Base-by-base conservation (phyloP, 2,113 vertebrate genomes). In the Amphiprion percula region DNA sequence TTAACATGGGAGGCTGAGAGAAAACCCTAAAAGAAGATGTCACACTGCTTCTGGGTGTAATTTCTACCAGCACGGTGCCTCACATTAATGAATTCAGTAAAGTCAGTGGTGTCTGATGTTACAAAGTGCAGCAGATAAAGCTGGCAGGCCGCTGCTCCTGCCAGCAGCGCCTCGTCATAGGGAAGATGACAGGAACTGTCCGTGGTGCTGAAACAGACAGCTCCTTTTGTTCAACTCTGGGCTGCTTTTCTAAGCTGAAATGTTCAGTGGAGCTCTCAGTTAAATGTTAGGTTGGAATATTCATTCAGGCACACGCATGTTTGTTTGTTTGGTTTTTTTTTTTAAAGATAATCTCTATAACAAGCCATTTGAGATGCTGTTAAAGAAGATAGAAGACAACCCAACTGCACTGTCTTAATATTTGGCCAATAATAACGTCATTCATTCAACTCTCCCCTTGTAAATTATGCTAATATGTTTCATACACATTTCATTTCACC, bases 191-290 rank as follows among this genome's bases (percentile, higher is more conserved):
- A 68, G 88, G 86, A 91, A 80, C 92, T 93, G 84, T 92, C 91
- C 87, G 50, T 77, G 90, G 91, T 90, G 81, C 91, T 91, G 81
- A 90, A 91, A 79, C 71, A 77, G 68, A 79, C 84, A 71, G 80
- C 77, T 75, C 68, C 85, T 90, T 87, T 37, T 88, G 78, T 89
- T 86, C 87, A 26, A 61, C 71, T 82, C 65, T 41, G 55, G 41
- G 59, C 67, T 68, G 21, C 71, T 80, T 83, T 73, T 69, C 53
- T 62, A 56, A 66, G 44, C 55, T 69, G 70, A 69, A 82, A 70
- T 61, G 46, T 71, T 83, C 44, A 16, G 6, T 47, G 68, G 60
- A 66, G 39, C 65, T 59, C 30, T 10, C n/a, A 26, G 26, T 73
- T 79, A 73, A 16, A 56, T 23, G 10, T 60, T 16, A 5, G 6